A percentile compares a stretch with the other conserved stretches of the same genome.
phyloP scores from a whole-genome alignment of 1,140 invertebrate species.

The Drosophila mauritiana region DNA sequence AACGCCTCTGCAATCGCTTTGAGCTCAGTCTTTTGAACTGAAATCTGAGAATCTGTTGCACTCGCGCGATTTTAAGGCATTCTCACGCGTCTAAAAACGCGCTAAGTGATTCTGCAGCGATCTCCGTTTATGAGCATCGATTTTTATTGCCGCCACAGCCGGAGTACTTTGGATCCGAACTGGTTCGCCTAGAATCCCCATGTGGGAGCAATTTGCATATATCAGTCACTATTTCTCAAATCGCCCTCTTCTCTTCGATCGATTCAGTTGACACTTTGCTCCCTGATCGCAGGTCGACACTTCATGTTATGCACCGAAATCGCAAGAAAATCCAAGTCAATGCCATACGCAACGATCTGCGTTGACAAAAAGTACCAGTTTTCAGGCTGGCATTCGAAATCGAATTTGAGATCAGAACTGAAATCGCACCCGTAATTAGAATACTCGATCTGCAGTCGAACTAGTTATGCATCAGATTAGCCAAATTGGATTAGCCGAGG shows the following conservation, averaged over 20 bases:
- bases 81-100: constrained; percentile 47
- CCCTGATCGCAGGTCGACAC: constrained; percentile 28
- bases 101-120: constrained; percentile 38
- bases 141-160: constrained; percentile 28
- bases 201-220: constrained; percentile 51
- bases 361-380: constrained; percentile 35
- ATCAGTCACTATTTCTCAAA: constrained; percentile 15
- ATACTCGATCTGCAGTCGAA: constrained; percentile 38
- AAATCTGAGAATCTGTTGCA: constrained; percentile 38
- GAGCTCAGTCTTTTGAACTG: not conserved
- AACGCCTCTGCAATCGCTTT: constrained; percentile 41
- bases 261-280: constrained; percentile 31
- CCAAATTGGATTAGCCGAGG: constrained; percentile 46
- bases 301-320: constrained; percentile 18
- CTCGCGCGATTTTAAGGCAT: constrained; percentile 22
- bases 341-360: constrained; percentile 40
- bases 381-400: constrained; percentile 7
- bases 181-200: constrained; percentile 51
- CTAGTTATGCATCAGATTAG: constrained; percentile 49
- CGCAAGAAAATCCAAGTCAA: constrained; percentile 43
- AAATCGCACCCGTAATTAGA: constrained; percentile 45
- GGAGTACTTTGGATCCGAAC: constrained; percentile 15
- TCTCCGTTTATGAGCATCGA: constrained; percentile 42
- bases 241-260: constrained; percentile 12
- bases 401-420: constrained; percentile 4